Conservation (phyloP, 2,888 invertebrate species). For the Suillia variegata region DNA sequence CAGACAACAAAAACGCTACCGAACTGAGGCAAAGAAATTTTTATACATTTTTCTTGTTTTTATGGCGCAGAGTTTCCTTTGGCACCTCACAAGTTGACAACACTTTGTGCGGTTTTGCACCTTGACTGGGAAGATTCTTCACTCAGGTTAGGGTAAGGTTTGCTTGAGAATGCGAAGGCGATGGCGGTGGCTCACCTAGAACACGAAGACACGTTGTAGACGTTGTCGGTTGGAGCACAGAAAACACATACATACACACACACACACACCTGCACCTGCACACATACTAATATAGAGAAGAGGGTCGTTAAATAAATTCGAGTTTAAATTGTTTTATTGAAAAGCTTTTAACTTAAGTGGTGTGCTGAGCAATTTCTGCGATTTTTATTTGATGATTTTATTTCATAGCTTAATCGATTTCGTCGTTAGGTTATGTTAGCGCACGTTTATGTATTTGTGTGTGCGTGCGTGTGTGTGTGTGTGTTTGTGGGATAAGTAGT, state of each 20-base stretch:
- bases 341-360: constrained; percentile 20
- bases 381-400: too few species aligned
- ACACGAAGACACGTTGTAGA: too few species aligned
- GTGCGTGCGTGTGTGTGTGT: neutral
- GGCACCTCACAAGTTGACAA: constrained; percentile 5
- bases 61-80: neutral
- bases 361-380: constrained; percentile 1
- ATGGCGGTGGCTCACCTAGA: too few species aligned
- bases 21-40: too few species aligned
- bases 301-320: constrained; percentile 21
- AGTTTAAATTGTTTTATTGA: constrained; percentile 23
- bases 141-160: too few species aligned
- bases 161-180: too few species aligned
- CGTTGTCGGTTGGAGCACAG: neutral
- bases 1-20: neutral
- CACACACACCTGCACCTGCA: too few species aligned
- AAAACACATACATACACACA: neutral
- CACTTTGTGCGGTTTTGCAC: neutral
- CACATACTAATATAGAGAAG: neutral
- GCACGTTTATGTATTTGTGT: neutral
- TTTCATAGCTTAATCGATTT: too few species aligned
- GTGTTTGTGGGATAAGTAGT: too few species aligned
- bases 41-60: neutral
- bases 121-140: too few species aligned
- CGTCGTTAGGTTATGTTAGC: too few species aligned